phyloP scores from a whole-genome alignment of 2,888 invertebrate species.

The Auanema freiburgensis region DNA sequence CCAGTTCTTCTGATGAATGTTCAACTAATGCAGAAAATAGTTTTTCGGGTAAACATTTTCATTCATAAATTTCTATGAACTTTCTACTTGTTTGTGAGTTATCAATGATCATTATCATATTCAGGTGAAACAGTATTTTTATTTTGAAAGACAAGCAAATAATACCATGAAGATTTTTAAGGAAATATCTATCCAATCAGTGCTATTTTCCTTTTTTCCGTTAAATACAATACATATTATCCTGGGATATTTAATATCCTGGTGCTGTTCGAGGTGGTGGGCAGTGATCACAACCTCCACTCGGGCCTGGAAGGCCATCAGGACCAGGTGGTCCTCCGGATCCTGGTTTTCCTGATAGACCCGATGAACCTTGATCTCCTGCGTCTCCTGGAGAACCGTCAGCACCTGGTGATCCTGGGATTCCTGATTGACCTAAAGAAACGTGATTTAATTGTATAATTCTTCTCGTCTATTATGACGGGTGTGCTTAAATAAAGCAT shows the following conservation, averaged over 20 bases:
- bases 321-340: slow-evolving; percentile 37
- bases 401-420: slow-evolving; percentile 25
- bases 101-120: no score
- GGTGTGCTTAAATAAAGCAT: background rate
- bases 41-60: no score
- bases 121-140: no score
- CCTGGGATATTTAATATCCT: slow-evolving; percentile 41
- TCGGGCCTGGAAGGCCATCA: slow-evolving; percentile 36
- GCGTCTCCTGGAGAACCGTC: slow-evolving; percentile 27
- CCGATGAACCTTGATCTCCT: slow-evolving; percentile 33
- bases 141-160: no score
- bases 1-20: no score
- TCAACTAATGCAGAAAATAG: no score
- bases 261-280: slow-evolving; percentile 56
- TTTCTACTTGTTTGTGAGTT: no score
- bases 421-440: slow-evolving; percentile 24
- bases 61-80: no score
- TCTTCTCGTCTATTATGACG: background rate
- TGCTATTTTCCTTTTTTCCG: no score
- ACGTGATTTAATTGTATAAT: background rate
- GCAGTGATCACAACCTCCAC: slow-evolving; percentile 54
- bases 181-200: no score
- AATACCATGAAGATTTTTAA: no score
- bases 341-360: slow-evolving; percentile 39
- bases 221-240: no score